These are phyloP conservation scores for Andrena praecox DNA, from an alignment of 2,888 invertebrate species.

Conservation along the genomic window DNA sequence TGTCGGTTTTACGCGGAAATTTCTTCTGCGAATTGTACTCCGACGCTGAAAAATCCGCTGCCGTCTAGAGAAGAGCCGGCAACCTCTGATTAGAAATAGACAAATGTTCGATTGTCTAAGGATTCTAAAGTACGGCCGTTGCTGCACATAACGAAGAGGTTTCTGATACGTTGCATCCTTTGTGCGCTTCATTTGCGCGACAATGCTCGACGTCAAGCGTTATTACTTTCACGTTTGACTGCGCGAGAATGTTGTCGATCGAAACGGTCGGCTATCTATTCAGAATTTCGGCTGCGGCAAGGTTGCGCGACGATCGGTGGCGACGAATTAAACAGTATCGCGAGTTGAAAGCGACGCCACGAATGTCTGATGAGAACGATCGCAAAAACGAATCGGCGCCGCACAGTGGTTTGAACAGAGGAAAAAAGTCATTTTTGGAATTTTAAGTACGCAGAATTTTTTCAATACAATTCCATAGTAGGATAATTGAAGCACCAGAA, in stretches of 20 bases:
- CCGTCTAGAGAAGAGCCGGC: not conserved
- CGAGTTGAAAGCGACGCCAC: constrained; percentile 11
- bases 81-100: not conserved
- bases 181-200: too few species aligned
- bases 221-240: too few species aligned
- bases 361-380: constrained; percentile 37
- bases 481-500: too few species aligned
- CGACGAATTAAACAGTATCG: not conserved
- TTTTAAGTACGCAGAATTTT: too few species aligned
- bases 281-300: constrained; percentile 9
- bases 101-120: not conserved
- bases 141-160: too few species aligned
- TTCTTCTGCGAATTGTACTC: not conserved
- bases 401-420: too few species aligned
- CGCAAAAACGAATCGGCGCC: constrained; percentile 25
- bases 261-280: not conserved
- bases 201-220: too few species aligned
- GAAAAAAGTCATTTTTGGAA: too few species aligned
- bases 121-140: not conserved
- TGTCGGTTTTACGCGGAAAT: constrained; percentile 14
- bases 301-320: not conserved
- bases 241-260: constrained; percentile 2
- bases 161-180: too few species aligned
- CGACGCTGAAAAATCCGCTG: not conserved
- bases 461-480: too few species aligned